Evolutionary conservation across 2,888 invertebrate species (phyloP).

Genomic region (Cinara cedri): DNA sequence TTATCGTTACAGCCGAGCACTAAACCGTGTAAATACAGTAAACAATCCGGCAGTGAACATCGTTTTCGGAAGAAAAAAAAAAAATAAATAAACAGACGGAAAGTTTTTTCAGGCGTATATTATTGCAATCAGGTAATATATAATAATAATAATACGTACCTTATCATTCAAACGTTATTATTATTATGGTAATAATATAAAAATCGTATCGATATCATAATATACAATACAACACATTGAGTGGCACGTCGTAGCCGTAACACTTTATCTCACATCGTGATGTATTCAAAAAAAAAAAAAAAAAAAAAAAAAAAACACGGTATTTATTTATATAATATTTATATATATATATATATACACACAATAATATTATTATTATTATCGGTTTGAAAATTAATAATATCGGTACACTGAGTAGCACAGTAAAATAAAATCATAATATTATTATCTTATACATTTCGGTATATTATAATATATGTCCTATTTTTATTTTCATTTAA

Average conservation of each 20-base stretch:
- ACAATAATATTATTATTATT: slow-evolving; percentile 36
- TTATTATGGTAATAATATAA: slow-evolving; percentile 14
- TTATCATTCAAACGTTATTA: too few species aligned
- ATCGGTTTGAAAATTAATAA: slow-evolving; percentile 42
- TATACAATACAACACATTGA: too few species aligned
- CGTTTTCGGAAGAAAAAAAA: background rate
- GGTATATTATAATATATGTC: too few species aligned
- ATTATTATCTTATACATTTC: slow-evolving; percentile 7
- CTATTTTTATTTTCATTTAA: slow-evolving; percentile 37
- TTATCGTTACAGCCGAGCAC: slow-evolving; percentile 12
- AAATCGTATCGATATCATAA: slow-evolving; percentile 15
- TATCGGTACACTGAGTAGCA: slow-evolving; percentile 52
- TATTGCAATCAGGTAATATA: background rate
- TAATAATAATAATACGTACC: too few species aligned
- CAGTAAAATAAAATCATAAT: slow-evolving; percentile 45
- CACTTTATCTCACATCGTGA: background rate
- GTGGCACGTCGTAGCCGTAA: too few species aligned
- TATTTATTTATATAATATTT: too few species aligned
- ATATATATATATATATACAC: slow-evolving; percentile 9
- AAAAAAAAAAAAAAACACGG: too few species aligned
- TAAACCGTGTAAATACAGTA: slow-evolving; percentile 6
- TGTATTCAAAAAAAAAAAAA: slow-evolving; percentile 17
- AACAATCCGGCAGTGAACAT: slow-evolving; percentile 18
- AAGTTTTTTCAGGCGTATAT: slow-evolving; percentile 5
- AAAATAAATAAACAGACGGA: background rate